Evolutionary conservation across 1,140 invertebrate genomes (phyloP).

Genomic region (Lepidurus packardi): DNA sequence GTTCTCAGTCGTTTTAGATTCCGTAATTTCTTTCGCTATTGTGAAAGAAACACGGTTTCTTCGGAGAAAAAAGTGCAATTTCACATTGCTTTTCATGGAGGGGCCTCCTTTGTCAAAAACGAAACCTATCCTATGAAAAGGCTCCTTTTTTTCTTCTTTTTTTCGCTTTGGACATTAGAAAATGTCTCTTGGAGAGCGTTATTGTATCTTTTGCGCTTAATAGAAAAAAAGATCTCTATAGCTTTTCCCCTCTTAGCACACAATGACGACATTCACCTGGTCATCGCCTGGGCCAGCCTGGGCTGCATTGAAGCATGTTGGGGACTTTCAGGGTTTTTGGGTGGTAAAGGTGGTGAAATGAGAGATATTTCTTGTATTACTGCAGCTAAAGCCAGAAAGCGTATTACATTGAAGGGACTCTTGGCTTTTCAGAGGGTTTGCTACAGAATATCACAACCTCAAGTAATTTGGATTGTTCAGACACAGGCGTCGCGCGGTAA

Average conservation of each 20-base stretch:
- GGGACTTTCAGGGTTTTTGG: neutral
- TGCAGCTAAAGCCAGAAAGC: no score
- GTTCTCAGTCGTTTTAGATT: no score
- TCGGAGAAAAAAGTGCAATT: no score
- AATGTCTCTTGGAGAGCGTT: neutral
- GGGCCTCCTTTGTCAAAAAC: no score
- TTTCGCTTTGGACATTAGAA: neutral
- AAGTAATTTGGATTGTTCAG: neutral
- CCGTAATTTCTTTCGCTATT: no score
- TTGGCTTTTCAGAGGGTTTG: no score
- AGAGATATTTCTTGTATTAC: neutral
- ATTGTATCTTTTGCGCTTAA: neutral
- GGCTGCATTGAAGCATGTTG: neutral
- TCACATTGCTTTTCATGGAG: no score
- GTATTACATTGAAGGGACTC: no score
- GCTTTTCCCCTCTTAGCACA: neutral
- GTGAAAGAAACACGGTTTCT: no score
- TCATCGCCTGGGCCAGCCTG: neutral
- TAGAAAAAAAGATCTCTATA: neutral
- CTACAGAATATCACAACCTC: no score
- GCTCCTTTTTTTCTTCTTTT: neutral
- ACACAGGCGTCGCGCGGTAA: neutral
- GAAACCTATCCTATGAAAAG: neutral
- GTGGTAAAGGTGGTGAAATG: neutral
- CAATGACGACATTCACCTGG: slow-evolving; percentile 17